These are phyloP conservation scores for Sander vitreus DNA, from an alignment of 2,113 vertebrate species.

Conservation along the genomic window DNA sequence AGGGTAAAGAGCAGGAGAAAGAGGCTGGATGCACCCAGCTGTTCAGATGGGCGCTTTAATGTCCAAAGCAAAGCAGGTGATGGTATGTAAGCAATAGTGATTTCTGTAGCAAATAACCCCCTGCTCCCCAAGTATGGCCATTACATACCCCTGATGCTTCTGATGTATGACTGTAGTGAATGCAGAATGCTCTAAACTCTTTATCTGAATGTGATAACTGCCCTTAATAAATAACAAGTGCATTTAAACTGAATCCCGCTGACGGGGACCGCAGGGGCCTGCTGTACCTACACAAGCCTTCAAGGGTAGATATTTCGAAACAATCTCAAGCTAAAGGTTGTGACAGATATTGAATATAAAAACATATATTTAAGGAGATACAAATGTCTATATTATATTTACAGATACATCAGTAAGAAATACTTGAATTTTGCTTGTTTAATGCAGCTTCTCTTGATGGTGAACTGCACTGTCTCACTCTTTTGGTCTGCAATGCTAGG, in stretches of 20 bases:
- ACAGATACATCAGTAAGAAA: conserved; percentile 61
- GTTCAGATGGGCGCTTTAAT: conserved; percentile 43
- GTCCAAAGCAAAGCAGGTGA: conserved; percentile 68
- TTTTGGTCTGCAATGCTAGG: conserved; percentile 69
- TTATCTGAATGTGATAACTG: conserved; percentile 85
- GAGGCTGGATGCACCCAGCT: conserved; percentile 39
- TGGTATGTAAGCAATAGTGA: conserved; percentile 82
- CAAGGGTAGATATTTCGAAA: conserved; percentile 69
- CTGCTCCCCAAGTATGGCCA: conserved; percentile 73
- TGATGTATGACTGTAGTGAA: conserved; percentile 85
- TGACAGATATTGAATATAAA: conserved; percentile 59
- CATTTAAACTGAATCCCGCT: conserved; percentile 85
- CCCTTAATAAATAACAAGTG: conserved; percentile 87
- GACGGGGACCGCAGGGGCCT: conserved; percentile 48
- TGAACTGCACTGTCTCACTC: conserved; percentile 64
- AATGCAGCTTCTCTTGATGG: conserved; percentile 67
- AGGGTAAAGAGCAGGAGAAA: conserved; percentile 39
- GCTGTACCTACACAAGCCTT: conserved; percentile 67
- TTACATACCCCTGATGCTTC: conserved; percentile 82
- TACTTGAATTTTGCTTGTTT: conserved; percentile 77
- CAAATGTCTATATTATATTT: conserved; percentile 77
- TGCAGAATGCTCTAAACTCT: conserved; percentile 82
- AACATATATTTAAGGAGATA: conserved; percentile 69
- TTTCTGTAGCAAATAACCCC: conserved; percentile 78
- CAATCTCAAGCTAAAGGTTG: conserved; percentile 65